Evolutionary conservation across 1,140 invertebrate genomes (phyloP), one percentile per base, ranked within the genome.

Genomic region (Drosophila elegans): DNA sequence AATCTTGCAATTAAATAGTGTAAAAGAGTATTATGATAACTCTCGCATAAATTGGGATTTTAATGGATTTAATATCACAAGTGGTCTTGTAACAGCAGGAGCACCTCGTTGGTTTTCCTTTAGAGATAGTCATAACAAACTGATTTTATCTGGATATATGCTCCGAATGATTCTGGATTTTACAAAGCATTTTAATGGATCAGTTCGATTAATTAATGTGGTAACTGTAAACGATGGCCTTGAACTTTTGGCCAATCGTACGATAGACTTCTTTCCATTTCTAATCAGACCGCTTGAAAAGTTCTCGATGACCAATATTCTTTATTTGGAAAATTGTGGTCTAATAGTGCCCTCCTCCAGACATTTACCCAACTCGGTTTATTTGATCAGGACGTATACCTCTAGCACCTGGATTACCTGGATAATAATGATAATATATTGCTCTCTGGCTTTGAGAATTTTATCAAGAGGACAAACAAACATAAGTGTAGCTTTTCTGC

Each of bases 91-190:
- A 6, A 56, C 49, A 2, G 55, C 69, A 6, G 74, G 63, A n/a
- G 74, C 82, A 11, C 82, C 82, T 1, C 55, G 74, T 38, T 76
- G 69, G 27, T 86, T 86, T 41, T 49, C 62, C n/a, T 86, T 82
- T 32, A 59, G 21, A 13, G 60, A 86, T 63, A 59, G 76, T 3
- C 32, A 48, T 0, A 45, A 73, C 12, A 46, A 46, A 25, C 10
- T 56, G 3, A 29, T 86, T 6, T 60, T 78, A 13, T 73, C 82
- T 4, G 82, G 82, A 3, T 86, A 86, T 64, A 86, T 86, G 82
- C 63, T 86, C 3, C 39, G 56, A 0, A 86, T 82, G 44, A 11
- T 53, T 0, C 16, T 86, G 48, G 78, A 86, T 6, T 86, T 86
- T 32, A 79, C 80, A 6, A 36, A 12, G 1, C 76, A 73, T 42